Percentiles rank a stretch among this genome's conserved stretches.
Evolutionary conservation across 2,113 vertebrate species (phyloP).

Genomic region (Pelvicachromis taeniatus): DNA sequence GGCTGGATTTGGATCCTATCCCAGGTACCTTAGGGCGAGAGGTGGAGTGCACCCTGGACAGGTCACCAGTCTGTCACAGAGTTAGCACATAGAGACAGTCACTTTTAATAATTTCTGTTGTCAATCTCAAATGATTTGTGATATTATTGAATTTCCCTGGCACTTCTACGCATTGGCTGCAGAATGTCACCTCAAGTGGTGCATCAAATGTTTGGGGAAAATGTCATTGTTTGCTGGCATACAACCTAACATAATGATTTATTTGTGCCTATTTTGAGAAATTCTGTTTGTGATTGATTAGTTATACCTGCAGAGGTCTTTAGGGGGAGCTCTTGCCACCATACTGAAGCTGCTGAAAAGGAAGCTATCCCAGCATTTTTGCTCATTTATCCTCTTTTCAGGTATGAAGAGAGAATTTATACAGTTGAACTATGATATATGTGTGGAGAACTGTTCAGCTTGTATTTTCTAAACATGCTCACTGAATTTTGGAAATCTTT

Average conservation of each 20-base stretch:
- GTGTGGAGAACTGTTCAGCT: background rate
- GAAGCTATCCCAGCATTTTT: background rate
- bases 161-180: background rate
- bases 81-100: background rate
- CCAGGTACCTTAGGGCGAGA: background rate
- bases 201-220: background rate
- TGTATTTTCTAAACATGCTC: background rate
- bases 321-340: background rate
- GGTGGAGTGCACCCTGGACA: background rate
- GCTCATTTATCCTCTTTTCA: background rate
- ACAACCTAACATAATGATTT: background rate
- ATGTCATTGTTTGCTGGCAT: background rate
- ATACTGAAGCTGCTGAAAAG: background rate
- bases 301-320: background rate
- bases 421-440: background rate
- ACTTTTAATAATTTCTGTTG: background rate
- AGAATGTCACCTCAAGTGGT: background rate
- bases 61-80: background rate
- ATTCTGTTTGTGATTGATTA: background rate
- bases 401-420: background rate
- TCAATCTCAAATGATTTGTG: background rate
- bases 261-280: background rate
- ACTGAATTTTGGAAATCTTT: background rate
- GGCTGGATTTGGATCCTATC: background rate
- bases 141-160: accelerated